These are phyloP conservation scores for Nycteola revayana DNA, from an alignment of 2,888 invertebrate species.

Conservation along the genomic window DNA sequence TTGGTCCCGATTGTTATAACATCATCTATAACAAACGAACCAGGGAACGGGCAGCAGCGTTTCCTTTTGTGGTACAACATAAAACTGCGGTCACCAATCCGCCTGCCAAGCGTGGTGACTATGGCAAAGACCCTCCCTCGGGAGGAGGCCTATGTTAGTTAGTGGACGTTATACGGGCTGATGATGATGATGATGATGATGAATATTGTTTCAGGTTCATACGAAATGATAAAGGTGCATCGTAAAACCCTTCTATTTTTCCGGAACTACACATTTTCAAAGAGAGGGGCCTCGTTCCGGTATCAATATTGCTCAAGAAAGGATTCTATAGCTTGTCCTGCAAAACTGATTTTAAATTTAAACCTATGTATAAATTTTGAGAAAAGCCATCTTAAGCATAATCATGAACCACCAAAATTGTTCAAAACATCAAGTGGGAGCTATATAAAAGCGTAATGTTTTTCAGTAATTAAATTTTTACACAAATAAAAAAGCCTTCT, in stretches of 20 bases:
- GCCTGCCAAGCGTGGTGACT: too few species aligned
- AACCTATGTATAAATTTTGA: slow-evolving; percentile 21
- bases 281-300: slow-evolving; percentile 9
- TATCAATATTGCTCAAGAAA: slow-evolving; percentile 30
- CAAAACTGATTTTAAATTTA: slow-evolving; percentile 28
- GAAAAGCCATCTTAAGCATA: slow-evolving; percentile 17
- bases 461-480: too few species aligned
- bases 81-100: too few species aligned
- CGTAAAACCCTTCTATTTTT: slow-evolving; percentile 20
- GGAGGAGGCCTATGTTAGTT: too few species aligned
- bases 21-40: too few species aligned
- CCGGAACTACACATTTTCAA: slow-evolving; percentile 23
- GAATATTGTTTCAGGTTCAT: slow-evolving; percentile 15
- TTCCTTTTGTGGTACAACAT: too few species aligned
- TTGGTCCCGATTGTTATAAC: too few species aligned
- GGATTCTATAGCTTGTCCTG: slow-evolving; percentile 22
- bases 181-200: too few species aligned
- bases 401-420: slow-evolving; percentile 33
- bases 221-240: slow-evolving; percentile 18
- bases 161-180: too few species aligned
- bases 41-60: too few species aligned
- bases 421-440: slow-evolving; percentile 10
- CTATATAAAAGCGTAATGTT: slow-evolving; percentile 4
- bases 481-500: too few species aligned
- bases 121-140: too few species aligned